Evolutionary conservation across 2,797 vertebrate genomes (phyloP).

Genomic region (Arnoldichthys spilopterus): DNA sequence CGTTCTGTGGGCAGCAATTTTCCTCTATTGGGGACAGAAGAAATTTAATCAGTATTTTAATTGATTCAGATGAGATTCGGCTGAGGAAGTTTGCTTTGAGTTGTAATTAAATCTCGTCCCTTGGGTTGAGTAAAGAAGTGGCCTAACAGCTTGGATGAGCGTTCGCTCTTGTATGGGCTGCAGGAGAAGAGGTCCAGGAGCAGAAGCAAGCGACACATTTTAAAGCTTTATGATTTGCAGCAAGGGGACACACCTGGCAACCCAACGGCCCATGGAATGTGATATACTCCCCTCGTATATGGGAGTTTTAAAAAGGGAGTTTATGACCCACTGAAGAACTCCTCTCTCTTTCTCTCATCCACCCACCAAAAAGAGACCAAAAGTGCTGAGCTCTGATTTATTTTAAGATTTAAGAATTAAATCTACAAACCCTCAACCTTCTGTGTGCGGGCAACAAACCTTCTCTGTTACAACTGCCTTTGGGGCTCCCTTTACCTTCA

Average conservation of each 20-base stretch:
- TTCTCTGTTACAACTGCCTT: neutral
- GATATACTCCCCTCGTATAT: slow-evolving; percentile 18
- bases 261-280: slow-evolving; percentile 51
- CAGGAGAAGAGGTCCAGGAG: slow-evolving; percentile 4
- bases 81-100: slow-evolving; percentile 64
- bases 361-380: neutral
- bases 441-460: neutral
- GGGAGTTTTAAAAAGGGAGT: slow-evolving; percentile 33
- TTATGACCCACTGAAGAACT: slow-evolving; percentile 36
- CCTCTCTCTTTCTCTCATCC: slow-evolving; percentile 8
- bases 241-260: slow-evolving; percentile 54
- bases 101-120: slow-evolving; percentile 69
- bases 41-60: slow-evolving; percentile 72
- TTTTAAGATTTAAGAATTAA: slow-evolving; percentile 6
- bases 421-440: slow-evolving; percentile 5
- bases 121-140: slow-evolving; percentile 40
- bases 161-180: slow-evolving; percentile 3
- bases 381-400: slow-evolving; percentile 23
- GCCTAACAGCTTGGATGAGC: slow-evolving; percentile 30
- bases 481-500: neutral
- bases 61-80: slow-evolving; percentile 69
- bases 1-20: slow-evolving; percentile 42
- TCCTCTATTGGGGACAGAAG: slow-evolving; percentile 54
- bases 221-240: slow-evolving; percentile 43
- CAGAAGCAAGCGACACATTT: slow-evolving; percentile 21